phyloP scores from a whole-genome alignment of 53 echinoderm and acorn worm species.

The Echinarachnius parma region DNA sequence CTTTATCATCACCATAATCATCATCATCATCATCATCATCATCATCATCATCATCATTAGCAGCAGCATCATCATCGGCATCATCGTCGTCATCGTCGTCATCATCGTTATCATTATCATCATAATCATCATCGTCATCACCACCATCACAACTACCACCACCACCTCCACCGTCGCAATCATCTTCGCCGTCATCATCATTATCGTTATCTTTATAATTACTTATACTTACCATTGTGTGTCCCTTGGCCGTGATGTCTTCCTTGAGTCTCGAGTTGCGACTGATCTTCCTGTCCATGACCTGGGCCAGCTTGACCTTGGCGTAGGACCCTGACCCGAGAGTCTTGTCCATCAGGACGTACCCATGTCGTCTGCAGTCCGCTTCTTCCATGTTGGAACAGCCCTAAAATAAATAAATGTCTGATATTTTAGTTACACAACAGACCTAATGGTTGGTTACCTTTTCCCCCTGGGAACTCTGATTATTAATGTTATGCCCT shows the following conservation, averaged over 20 bases:
- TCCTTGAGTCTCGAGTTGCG: constrained; percentile 47
- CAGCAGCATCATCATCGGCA: too few relatives aligned
- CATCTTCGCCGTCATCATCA: not conserved
- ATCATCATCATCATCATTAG: too few relatives aligned
- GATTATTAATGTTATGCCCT: too few relatives aligned
- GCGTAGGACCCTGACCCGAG: constrained; percentile 93
- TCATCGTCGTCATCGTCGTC: too few relatives aligned
- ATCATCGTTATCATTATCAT: too few relatives aligned
- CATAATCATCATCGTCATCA: too few relatives aligned
- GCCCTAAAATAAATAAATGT: too few relatives aligned
- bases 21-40: too few relatives aligned
- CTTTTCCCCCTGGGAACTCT: too few relatives aligned
- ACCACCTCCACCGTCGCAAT: not conserved
- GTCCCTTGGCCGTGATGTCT: constrained; percentile 77
- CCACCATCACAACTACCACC: not conserved
- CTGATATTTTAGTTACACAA: too few relatives aligned
- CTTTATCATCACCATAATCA: too few relatives aligned
- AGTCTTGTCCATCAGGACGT: constrained; percentile 71
- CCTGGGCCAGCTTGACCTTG: constrained; percentile 80
- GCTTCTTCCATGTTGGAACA: constrained; percentile 57
- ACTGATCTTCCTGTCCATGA: constrained; percentile 71
- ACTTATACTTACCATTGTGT: constrained; percentile 78
- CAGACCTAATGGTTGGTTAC: too few relatives aligned
- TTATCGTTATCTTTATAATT: not conserved
- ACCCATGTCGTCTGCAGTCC: constrained; percentile 84